phyloP scores from a whole-genome alignment of 2,113 vertebrate genomes.

The Vulpes lagopus region DNA sequence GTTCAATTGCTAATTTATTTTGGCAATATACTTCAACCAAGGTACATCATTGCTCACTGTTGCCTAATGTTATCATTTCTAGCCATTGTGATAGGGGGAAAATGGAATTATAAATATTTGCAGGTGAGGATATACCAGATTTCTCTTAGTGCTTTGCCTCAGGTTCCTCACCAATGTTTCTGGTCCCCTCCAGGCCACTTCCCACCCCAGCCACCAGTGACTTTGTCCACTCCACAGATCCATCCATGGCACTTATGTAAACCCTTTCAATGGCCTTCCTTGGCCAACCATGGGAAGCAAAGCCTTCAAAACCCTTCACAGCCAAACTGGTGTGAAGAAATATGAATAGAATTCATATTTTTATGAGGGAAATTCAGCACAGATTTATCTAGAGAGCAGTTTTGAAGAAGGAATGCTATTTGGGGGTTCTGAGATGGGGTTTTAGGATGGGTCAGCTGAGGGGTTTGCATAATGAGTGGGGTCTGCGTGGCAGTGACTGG shows the following conservation, averaged over 20 bases:
- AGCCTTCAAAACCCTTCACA: neutral
- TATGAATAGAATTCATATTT: neutral
- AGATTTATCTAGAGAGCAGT: neutral
- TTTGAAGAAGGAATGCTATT: neutral
- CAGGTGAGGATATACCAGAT: too few species aligned
- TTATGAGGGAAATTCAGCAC: neutral
- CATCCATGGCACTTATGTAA: neutral
- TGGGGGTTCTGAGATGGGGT: neutral
- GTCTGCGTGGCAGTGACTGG: neutral
- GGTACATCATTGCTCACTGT: neutral
- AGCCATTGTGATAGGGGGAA: neutral
- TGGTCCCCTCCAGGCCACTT: neutral
- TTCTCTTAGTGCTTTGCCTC: neutral
- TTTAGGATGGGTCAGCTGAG: neutral
- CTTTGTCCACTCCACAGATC: neutral
- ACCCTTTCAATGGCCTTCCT: neutral
- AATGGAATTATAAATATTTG: neutral
- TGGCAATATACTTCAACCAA: neutral
- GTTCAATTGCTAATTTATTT: neutral
- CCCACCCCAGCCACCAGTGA: neutral
- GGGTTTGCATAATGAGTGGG: neutral
- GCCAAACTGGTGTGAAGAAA: neutral
- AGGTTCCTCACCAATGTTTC: neutral
- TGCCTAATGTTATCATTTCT: neutral
- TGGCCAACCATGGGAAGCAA: neutral